phyloP scores from a whole-genome alignment of 2,797 vertebrate genomes.

The Pipistrellus nathusii region DNA sequence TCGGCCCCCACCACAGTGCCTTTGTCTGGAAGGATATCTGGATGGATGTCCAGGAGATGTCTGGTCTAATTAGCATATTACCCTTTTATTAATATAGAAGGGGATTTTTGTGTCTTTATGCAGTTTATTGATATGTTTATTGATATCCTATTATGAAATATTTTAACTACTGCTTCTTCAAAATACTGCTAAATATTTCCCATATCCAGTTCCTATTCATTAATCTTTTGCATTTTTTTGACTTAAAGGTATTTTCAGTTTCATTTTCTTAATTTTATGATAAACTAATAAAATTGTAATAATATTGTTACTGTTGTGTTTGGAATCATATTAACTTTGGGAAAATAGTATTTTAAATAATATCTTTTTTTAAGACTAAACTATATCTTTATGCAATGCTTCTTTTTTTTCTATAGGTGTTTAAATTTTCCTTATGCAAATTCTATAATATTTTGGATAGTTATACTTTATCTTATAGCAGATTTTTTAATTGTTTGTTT shows the following conservation, averaged over 20 bases:
- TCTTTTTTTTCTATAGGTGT: background rate
- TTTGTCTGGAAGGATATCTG: too few relatives aligned
- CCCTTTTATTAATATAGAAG: background rate
- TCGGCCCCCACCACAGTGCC: too few relatives aligned
- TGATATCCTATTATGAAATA: background rate
- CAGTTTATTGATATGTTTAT: background rate
- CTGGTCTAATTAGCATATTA: too few relatives aligned
- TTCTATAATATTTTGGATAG: background rate
- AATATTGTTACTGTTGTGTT: background rate
- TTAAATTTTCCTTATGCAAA: background rate
- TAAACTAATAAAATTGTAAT: background rate
- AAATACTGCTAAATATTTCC: background rate
- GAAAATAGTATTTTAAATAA: background rate
- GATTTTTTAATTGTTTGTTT: background rate
- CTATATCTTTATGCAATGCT: background rate
- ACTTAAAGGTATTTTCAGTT: background rate
- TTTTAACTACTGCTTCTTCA: background rate
- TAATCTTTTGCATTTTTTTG: background rate
- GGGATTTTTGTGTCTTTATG: background rate
- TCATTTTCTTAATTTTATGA: background rate
- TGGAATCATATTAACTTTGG: background rate
- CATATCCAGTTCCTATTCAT: background rate
- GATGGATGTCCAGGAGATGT: too few relatives aligned
- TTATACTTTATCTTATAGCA: background rate
- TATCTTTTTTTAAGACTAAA: background rate